Evolutionary conservation across 1,140 invertebrate species (phyloP).

Genomic region (Sycophila sp.): DNA sequence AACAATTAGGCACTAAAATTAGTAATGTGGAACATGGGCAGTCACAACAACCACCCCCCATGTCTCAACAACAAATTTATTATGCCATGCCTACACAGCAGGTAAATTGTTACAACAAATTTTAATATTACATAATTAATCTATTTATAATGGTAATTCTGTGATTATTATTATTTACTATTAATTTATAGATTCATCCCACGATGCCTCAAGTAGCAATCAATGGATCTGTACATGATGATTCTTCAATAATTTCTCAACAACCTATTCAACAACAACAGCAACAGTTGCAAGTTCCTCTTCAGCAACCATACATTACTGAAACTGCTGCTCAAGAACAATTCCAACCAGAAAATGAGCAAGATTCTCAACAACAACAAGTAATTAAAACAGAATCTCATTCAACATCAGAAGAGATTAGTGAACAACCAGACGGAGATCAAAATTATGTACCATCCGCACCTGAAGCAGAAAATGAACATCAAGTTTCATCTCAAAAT

Average conservation of each 20-base stretch:
- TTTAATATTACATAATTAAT: conserved; percentile 10
- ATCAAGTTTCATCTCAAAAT: conserved; percentile 41
- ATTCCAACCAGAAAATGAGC: conserved; percentile 52
- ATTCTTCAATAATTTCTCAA: conserved; percentile 57
- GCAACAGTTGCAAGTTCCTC: conserved; percentile 43
- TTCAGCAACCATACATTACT: conserved; percentile 47
- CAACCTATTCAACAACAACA: conserved; percentile 52
- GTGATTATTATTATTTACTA: conserved; percentile 17
- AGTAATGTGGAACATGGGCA: conserved; percentile 52
- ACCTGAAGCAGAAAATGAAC: conserved; percentile 45
- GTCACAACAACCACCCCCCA: conserved; percentile 49
- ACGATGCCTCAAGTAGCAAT: conserved; percentile 57
- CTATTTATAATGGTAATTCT: background rate
- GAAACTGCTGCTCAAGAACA: conserved; percentile 45
- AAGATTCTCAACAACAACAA: conserved; percentile 48
- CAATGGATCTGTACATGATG: conserved; percentile 62
- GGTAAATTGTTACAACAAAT: conserved; percentile 37
- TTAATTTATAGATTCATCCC: conserved; percentile 59
- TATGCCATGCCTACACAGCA: conserved; percentile 55
- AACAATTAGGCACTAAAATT: conserved; percentile 48
- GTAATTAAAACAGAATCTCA: conserved; percentile 52
- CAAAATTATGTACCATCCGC: conserved; percentile 31
- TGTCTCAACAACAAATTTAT: conserved; percentile 48
- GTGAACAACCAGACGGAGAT: conserved; percentile 55
- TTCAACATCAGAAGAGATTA: conserved; percentile 45